Conservation (phyloP, 1,140 invertebrate genomes). For the Heliconius congener region DNA sequence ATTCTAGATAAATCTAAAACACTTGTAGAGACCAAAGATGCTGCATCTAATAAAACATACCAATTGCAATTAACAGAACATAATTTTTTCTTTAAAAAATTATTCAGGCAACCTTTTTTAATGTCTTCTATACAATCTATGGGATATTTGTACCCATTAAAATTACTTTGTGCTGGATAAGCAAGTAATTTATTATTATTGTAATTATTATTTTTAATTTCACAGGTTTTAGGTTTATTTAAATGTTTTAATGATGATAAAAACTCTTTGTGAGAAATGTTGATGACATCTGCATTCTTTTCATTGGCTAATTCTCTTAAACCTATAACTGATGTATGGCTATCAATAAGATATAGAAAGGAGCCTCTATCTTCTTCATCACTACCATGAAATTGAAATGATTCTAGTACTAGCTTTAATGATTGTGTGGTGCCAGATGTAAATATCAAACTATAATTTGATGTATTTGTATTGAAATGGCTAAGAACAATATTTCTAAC, state of each 20-base stretch:
- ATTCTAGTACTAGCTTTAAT: slow-evolving; percentile 91
- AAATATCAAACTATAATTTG: slow-evolving; percentile 94
- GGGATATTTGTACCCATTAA: slow-evolving; percentile 95
- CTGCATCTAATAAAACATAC: slow-evolving; percentile 94
- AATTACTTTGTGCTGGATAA: slow-evolving; percentile 97
- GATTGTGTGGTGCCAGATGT: slow-evolving; percentile 94
- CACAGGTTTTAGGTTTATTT: slow-evolving; percentile 34
- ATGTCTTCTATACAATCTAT: slow-evolving; percentile 87
- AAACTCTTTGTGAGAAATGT: slow-evolving; percentile 81
- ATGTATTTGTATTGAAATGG: slow-evolving; percentile 90
- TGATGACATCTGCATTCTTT: slow-evolving; percentile 79
- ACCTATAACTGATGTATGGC: slow-evolving; percentile 97
- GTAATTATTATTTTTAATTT: slow-evolving; percentile 40
- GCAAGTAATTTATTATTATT: slow-evolving; percentile 86
- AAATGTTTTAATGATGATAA: slow-evolving; percentile 66
- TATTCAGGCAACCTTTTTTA: slow-evolving; percentile 84
- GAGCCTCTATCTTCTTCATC: slow-evolving; percentile 74
- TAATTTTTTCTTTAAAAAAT: slow-evolving; percentile 58
- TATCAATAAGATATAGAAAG: slow-evolving; percentile 93
- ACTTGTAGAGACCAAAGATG: slow-evolving; percentile 90
- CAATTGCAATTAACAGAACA: slow-evolving; percentile 82
- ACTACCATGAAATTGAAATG: slow-evolving; percentile 85
- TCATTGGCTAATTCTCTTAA: slow-evolving; percentile 87
- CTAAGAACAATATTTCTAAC: slow-evolving; percentile 90
- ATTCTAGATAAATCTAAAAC: slow-evolving; percentile 87